Conservation (phyloP, 2,113 vertebrate genomes). For the Marcusenius ussheri region DNA sequence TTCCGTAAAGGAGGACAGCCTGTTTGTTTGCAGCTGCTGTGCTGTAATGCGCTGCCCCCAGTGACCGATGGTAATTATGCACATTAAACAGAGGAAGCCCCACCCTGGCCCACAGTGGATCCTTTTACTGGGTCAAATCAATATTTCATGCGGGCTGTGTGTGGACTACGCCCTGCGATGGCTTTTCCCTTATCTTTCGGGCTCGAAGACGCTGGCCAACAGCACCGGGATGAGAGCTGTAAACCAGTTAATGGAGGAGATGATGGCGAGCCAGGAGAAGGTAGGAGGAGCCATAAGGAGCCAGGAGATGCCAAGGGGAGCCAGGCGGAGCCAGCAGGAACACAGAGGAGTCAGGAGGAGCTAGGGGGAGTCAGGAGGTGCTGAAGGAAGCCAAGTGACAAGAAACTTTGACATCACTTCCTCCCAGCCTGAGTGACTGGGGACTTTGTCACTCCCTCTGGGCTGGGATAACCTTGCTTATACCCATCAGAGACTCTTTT, state of each 20-base stretch:
- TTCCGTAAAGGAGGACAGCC: background rate
- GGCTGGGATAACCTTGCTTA: background rate
- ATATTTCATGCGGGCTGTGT: slow-evolving; percentile 22
- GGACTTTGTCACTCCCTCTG: background rate
- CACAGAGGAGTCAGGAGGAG: background rate
- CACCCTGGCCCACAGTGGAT: background rate
- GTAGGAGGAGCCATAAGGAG: background rate
- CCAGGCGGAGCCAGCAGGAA: background rate
- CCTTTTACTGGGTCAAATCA: slow-evolving; percentile 18
- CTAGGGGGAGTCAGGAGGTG: background rate
- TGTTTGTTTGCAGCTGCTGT: background rate
- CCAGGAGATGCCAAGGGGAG: background rate
- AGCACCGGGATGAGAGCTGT: background rate
- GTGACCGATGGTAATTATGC: background rate
- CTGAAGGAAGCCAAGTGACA: background rate
- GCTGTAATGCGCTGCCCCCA: background rate
- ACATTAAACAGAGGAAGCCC: background rate
- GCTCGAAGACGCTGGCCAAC: background rate
- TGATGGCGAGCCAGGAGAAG: background rate
- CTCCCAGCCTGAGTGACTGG: background rate
- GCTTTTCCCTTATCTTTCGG: slow-evolving; percentile 8
- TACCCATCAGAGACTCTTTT: background rate
- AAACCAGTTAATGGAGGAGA: background rate
- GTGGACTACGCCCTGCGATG: background rate
- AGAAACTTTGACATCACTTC: background rate